Conservation (phyloP, 2,888 invertebrate genomes). For the Stictocephala bisonia region DNA sequence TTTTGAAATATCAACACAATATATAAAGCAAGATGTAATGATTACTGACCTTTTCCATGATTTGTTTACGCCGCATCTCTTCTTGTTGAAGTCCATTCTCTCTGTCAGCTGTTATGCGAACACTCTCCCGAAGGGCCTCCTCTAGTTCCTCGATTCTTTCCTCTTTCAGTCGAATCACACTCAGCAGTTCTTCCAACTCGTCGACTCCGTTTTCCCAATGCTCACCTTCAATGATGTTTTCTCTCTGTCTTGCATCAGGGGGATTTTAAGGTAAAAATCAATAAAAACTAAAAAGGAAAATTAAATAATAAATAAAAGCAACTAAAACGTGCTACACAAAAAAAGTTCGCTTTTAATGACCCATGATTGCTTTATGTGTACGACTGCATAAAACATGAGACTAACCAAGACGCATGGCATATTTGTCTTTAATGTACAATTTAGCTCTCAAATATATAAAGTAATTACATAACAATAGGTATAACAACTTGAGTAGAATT, state of each 20-base stretch:
- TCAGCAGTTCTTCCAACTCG: conserved; percentile 71
- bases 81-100: conserved; percentile 75
- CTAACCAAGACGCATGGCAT: neutral
- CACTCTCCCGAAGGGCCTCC: conserved; percentile 85
- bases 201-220: conserved; percentile 63
- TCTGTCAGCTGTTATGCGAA: conserved; percentile 76
- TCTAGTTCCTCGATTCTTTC: conserved; percentile 82
- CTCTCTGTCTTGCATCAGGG: conserved; percentile 23
- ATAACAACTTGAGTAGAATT: conserved; percentile 26
- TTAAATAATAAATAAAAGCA: neutral
- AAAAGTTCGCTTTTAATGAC: neutral
- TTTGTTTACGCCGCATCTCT: conserved; percentile 72
- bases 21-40: neutral
- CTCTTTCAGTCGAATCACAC: conserved; percentile 71
- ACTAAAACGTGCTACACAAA: conserved; percentile 8
- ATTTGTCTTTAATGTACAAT: conserved; percentile 31
- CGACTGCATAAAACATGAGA: neutral
- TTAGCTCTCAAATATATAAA: conserved; percentile 8
- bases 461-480: conserved; percentile 27
- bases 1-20: no score
- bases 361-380: conserved; percentile 12
- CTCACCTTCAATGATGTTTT: neutral
- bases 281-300: conserved; percentile 40
- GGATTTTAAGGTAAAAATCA: conserved; percentile 35
- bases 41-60: conserved; percentile 78